Evolutionary conservation across 2,888 invertebrate species (phyloP), one percentile per base, ranked within the genome.

Genomic region (Phasia obesa): DNA sequence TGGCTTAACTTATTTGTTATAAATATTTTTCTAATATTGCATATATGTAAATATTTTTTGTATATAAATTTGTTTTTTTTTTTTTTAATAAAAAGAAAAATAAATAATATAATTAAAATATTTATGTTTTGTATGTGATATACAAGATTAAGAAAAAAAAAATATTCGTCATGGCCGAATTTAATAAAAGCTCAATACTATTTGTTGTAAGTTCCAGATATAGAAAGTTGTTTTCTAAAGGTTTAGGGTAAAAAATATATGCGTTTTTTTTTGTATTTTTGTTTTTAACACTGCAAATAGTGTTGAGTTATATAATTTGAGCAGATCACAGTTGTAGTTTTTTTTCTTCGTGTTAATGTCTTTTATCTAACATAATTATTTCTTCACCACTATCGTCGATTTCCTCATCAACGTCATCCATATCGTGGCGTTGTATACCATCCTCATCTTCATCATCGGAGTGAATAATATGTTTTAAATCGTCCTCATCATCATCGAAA

Each of bases 401-500:
- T 38, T 84, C 86, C 17, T 88, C 87, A 51, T 86, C 86, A 49
- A 88, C 88, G 38, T 89, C 88, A 57, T 85, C 87, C 59, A 84
- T 86, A 70, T 88, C 88, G 31, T 90, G 74, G 4, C 64, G 69
- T 70, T 75, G 69, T 7, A 81, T 77, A 4, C 71, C 76, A 75
- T 89, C 89, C 67, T 86, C 87, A 57, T 87, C 86, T 0, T 88
- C 90, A 62, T 89, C 89, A 47, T 85, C 88, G 21, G 88, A 87
- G 49, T 88, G 86, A 23, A 74, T 67, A n/a, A 70, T 81, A 0
- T 93, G 92, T 0, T 93, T 92, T 0, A 93, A 93, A 19, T 94
- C 94, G 1, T 64, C 77, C 53, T 95, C 95, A 5, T 89, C 90
- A 31, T 95, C 95, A 85, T 96, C 95, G 86, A 93, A 96, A 89